Percentiles rank a stretch among this genome's conserved stretches.
phyloP scores from a whole-genome alignment of 2,113 vertebrate species.

The Progne subis region DNA sequence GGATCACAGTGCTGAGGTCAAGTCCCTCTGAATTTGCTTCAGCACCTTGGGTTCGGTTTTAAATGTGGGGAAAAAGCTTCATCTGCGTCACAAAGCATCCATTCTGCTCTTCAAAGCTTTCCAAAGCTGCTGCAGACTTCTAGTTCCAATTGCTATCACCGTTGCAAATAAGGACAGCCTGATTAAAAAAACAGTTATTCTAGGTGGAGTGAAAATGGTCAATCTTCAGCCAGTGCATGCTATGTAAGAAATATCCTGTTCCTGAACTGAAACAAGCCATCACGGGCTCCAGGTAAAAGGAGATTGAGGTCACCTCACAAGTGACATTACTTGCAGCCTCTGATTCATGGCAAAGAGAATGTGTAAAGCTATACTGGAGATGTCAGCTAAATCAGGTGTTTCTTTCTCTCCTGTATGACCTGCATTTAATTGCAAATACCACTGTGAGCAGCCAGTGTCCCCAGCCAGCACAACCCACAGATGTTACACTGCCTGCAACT shows the following conservation, averaged over 20 bases:
- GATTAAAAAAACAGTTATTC: background rate
- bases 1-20: background rate
- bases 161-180: background rate
- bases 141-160: accelerated
- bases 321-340: background rate
- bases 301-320: constrained; percentile 4
- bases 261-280: background rate
- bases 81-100: background rate
- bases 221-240: background rate
- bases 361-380: background rate
- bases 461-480: background rate
- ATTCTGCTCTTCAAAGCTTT: background rate
- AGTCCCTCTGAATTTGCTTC: background rate
- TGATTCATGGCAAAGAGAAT: background rate
- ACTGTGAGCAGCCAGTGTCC: background rate
- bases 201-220: background rate
- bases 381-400: background rate
- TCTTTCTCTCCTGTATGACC: background rate
- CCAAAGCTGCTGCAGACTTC: background rate
- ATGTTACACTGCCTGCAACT: background rate
- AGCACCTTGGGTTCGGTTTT: background rate
- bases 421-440: background rate
- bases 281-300: background rate
- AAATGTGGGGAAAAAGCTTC: background rate
- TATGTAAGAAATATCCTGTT: background rate